Conservation (phyloP, 2,797 vertebrate genomes). For the Antennarius maculatus region DNA sequence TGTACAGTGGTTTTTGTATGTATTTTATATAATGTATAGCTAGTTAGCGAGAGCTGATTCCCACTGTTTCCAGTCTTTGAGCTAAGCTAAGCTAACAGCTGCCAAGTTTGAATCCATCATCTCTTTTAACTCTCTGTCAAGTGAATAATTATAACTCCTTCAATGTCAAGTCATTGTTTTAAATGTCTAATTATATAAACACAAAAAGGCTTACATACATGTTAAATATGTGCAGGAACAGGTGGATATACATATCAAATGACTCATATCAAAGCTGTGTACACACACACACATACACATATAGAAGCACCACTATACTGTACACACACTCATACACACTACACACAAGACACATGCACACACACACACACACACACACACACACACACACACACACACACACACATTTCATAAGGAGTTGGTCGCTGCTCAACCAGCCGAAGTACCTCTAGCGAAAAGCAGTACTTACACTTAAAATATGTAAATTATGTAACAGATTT, state of each 20-base stretch:
- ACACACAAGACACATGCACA: conserved; percentile 24
- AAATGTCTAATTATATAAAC: conserved; percentile 27
- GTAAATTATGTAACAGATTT: conserved; percentile 31
- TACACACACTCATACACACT: conserved; percentile 10
- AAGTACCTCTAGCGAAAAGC: conserved; percentile 73
- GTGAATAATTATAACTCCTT: neutral
- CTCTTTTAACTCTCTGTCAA: conserved; percentile 4
- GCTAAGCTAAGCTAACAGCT: conserved; percentile 8
- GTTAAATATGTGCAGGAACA: conserved; percentile 51
- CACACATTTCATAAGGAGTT: conserved; percentile 61
- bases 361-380: conserved; percentile 14
- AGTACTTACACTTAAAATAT: conserved; percentile 69
- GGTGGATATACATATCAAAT: conserved; percentile 43
- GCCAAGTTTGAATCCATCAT: neutral
- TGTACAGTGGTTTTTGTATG: neutral
- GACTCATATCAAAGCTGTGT: conserved; percentile 35
- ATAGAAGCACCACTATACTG: too few species aligned
- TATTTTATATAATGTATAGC: neutral
- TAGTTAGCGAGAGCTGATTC: neutral
- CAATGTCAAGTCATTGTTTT: conserved; percentile 29
- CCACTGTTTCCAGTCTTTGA: neutral
- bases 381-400: conserved; percentile 26
- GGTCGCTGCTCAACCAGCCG: conserved; percentile 85
- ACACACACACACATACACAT: conserved; percentile 13
- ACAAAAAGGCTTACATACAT: conserved; percentile 39